Conservation (phyloP, 2,797 vertebrate species). For the Sebastes trivittatus region DNA sequence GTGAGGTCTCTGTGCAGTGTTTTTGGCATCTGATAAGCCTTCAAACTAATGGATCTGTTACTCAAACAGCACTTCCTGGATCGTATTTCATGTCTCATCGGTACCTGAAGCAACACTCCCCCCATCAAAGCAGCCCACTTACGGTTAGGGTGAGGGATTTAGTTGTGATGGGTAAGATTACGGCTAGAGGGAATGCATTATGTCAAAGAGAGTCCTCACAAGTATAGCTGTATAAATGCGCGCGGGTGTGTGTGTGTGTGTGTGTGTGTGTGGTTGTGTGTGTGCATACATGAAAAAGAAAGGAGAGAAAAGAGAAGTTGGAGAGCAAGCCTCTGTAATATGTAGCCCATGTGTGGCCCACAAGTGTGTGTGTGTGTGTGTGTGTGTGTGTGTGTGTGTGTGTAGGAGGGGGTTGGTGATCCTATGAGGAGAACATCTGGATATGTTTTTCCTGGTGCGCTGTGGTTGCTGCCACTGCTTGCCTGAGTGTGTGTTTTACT, state of each 20-base stretch:
- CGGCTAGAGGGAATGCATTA: not conserved
- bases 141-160: not conserved
- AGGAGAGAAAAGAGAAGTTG: conserved; percentile 40
- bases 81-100: not conserved
- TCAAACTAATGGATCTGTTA: not conserved
- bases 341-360: conserved; percentile 64
- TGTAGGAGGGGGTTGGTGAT: conserved; percentile 67
- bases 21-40: not conserved
- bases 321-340: conserved; percentile 57
- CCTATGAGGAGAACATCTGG: conserved; percentile 78
- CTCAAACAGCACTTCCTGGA: not conserved
- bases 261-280: not conserved
- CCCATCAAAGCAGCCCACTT: not conserved
- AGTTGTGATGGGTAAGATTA: conserved; percentile 4
- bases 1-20: not conserved
- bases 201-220: conserved; percentile 16
- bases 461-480: conserved; percentile 66
- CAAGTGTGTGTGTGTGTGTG: conserved; percentile 21
- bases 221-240: not conserved
- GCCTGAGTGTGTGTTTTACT: conserved; percentile 41
- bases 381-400: conserved; percentile 1
- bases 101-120: conserved; percentile 1
- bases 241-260: no score
- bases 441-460: conserved; percentile 77
- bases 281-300: conserved; percentile 11